phyloP scores from a whole-genome alignment of 64 coral and sea anemone genomes.

The Porites lutea region DNA sequence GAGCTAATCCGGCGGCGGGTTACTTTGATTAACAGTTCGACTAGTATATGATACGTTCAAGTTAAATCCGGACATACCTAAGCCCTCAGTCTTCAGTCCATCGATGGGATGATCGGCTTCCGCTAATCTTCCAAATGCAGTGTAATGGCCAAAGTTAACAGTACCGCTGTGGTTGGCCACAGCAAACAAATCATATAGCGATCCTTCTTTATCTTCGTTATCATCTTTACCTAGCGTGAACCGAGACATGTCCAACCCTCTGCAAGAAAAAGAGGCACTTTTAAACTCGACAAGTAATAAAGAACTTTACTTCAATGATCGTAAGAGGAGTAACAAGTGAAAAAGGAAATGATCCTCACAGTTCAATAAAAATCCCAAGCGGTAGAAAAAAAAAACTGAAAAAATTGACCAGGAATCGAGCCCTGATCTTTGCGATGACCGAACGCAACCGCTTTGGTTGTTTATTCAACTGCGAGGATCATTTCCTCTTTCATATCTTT shows the following conservation, averaged over 20 bases:
- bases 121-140: constrained; percentile 68
- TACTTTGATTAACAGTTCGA: too few species aligned
- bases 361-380: too few species aligned
- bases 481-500: too few species aligned
- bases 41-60: neutral
- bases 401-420: too few species aligned
- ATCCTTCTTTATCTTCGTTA: constrained; percentile 40
- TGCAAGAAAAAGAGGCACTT: neutral
- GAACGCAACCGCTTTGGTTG: too few species aligned
- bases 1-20: too few species aligned
- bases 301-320: neutral
- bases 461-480: too few species aligned
- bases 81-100: constrained; percentile 19
- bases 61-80: constrained; percentile 41
- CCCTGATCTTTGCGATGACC: too few species aligned
- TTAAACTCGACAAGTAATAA: neutral
- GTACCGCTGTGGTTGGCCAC: constrained; percentile 87
- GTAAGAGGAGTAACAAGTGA: too few species aligned
- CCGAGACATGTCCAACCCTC: constrained; percentile 84
- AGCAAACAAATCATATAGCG: constrained; percentile 85
- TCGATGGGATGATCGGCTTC: constrained; percentile 28
- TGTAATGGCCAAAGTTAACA: constrained; percentile 95
- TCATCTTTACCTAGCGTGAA: constrained; percentile 68
- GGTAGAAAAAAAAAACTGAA: too few species aligned
- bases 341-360: too few species aligned